Conservation (phyloP, 2,888 invertebrate genomes). For the Eilema griseolum region DNA sequence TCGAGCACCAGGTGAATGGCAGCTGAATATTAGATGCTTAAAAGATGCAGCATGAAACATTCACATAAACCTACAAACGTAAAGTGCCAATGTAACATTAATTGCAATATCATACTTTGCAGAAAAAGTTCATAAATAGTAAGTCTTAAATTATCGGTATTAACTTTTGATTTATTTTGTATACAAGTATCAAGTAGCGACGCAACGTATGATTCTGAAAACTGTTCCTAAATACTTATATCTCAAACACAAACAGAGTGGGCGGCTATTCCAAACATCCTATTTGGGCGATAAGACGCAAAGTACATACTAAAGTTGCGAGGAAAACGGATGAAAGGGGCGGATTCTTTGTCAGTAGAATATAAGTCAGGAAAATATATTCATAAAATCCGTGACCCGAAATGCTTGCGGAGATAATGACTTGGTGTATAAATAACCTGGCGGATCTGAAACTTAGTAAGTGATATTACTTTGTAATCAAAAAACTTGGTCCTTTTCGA, state of each 20-base stretch:
- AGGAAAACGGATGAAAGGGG: not conserved
- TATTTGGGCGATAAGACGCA: not conserved
- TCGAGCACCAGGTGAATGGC: too few species aligned
- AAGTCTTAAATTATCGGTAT: too few species aligned
- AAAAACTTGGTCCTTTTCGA: not conserved
- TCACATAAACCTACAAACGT: too few species aligned
- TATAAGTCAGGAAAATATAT: not conserved
- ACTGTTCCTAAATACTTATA: too few species aligned
- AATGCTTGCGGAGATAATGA: not conserved
- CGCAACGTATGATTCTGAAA: not conserved
- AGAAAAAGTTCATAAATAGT: too few species aligned
- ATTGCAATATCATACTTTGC: too few species aligned
- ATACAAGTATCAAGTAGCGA: too few species aligned
- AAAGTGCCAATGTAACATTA: too few species aligned
- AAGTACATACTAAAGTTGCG: not conserved
- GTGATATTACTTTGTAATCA: not conserved
- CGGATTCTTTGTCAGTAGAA: not conserved
- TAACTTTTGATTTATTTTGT: too few species aligned
- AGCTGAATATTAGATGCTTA: too few species aligned
- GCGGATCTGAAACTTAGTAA: not conserved
- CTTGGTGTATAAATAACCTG: not conserved
- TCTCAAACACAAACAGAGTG: not conserved
- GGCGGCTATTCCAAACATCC: not conserved
- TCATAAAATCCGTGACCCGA: not conserved
- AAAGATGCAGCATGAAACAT: too few species aligned